phyloP scores from a whole-genome alignment of 2,797 vertebrate species.

The Sebastiscus tertius region DNA sequence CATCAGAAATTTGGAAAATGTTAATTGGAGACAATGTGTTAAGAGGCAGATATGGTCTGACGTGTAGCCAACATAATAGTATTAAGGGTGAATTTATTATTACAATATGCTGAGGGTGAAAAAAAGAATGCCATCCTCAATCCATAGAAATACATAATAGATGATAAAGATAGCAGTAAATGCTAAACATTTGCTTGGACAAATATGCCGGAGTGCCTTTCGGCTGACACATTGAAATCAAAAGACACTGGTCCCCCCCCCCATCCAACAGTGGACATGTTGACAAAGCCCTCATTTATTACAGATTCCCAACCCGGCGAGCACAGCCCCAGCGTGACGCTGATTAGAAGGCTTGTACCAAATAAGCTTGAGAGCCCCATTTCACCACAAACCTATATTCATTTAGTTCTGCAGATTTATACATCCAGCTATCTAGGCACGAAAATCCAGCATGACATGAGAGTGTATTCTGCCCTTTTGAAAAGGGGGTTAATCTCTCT shows the following conservation, averaged over 20 bases:
- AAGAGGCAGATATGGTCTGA: slow-evolving; percentile 75
- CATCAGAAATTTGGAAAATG: slow-evolving; percentile 78
- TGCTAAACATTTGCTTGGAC: slow-evolving; percentile 47
- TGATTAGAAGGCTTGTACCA: slow-evolving; percentile 78
- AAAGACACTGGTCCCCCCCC: slow-evolving; percentile 55
- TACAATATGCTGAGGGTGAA: slow-evolving; percentile 54
- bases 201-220: slow-evolving; percentile 39
- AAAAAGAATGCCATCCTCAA: slow-evolving; percentile 59
- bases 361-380: slow-evolving; percentile 75
- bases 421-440: slow-evolving; percentile 66
- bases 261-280: slow-evolving; percentile 72
- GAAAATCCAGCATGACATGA: slow-evolving; percentile 79
- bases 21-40: slow-evolving; percentile 77
- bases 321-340: slow-evolving; percentile 68
- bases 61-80: slow-evolving; percentile 70
- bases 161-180: slow-evolving; percentile 42
- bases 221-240: slow-evolving; percentile 46
- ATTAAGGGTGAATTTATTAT: slow-evolving; percentile 72
- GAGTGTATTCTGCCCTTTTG: slow-evolving; percentile 74
- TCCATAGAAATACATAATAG: slow-evolving; percentile 60
- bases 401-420: slow-evolving; percentile 83
- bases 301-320: slow-evolving; percentile 61
- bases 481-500: slow-evolving; percentile 76
- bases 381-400: slow-evolving; percentile 79
- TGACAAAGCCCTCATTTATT: slow-evolving; percentile 83